phyloP scores from a whole-genome alignment of 2,888 invertebrate genomes.

The Linhomoeus sp. region DNA sequence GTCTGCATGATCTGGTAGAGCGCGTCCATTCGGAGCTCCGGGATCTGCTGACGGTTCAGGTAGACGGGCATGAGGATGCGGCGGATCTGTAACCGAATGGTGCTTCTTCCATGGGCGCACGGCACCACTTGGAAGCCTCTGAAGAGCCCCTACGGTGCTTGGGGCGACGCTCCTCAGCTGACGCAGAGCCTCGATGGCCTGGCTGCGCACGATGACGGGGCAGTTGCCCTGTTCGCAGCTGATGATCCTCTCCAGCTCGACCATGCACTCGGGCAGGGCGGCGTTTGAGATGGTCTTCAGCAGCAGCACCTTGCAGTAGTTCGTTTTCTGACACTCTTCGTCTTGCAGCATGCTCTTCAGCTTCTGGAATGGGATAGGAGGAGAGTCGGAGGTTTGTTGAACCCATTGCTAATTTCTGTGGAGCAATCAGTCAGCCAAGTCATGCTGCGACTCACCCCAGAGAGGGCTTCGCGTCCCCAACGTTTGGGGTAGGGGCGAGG shows the following conservation, averaged over 20 bases:
- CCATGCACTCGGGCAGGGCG: constrained; percentile 15
- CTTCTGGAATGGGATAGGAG: constrained; percentile 3
- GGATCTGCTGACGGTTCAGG: constrained; percentile 13
- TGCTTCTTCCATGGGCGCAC: too few relatives aligned
- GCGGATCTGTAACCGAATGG: constrained; percentile 10
- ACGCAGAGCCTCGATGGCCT: constrained; percentile 20
- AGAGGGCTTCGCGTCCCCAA: too few relatives aligned
- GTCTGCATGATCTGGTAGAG: constrained; percentile 14
- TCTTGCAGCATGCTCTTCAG: background rate
- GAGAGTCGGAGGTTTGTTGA: too few relatives aligned
- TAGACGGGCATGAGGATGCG: constrained; percentile 18
- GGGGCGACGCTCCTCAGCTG: constrained; percentile 11
- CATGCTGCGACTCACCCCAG: too few relatives aligned
- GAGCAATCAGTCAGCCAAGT: too few relatives aligned
- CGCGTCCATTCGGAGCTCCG: constrained; percentile 17
- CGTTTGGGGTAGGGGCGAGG: too few relatives aligned
- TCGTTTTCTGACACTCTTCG: too few relatives aligned
- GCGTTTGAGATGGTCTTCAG: constrained; percentile 23
- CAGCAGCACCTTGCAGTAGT: constrained; percentile 17
- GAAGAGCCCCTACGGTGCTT: constrained; percentile 4
- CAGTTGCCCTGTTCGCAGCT: constrained; percentile 10
- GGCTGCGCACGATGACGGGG: constrained; percentile 8
- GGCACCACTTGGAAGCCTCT: background rate
- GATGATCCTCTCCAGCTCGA: constrained; percentile 21
- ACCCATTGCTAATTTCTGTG: too few relatives aligned